phyloP scores from a whole-genome alignment of 2,888 invertebrate species.

The Aphelenchoides bicaudatus region DNA sequence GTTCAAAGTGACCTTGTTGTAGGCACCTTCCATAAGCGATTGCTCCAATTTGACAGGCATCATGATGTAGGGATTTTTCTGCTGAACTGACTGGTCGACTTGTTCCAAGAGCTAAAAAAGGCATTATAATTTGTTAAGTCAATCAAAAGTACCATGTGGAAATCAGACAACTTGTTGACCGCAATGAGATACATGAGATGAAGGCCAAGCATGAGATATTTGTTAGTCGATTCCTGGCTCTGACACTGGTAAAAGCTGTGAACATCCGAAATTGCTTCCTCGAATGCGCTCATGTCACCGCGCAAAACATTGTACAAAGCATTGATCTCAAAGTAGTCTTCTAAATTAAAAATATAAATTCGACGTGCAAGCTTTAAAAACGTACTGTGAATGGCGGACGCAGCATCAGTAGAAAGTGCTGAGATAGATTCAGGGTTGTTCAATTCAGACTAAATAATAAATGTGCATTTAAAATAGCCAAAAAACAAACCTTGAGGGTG shows the following conservation, averaged over 20 bases:
- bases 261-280: constrained; percentile 91
- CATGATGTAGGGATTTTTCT: constrained; percentile 85
- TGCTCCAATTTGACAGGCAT: constrained; percentile 94
- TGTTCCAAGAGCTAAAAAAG: constrained; percentile 70
- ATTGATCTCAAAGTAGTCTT: constrained; percentile 88
- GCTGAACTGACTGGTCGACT: constrained; percentile 82
- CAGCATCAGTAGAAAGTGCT: constrained; percentile 20
- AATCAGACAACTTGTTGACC: constrained; percentile 93
- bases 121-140: constrained; percentile 4
- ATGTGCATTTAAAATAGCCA: neutral
- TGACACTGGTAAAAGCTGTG: constrained; percentile 96
- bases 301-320: constrained; percentile 89
- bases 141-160: constrained; percentile 73
- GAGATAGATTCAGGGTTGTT: constrained; percentile 15
- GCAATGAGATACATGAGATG: constrained; percentile 88
- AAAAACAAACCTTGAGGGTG: constrained; percentile 20
- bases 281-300: constrained; percentile 89
- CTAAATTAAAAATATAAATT: constrained; percentile 60
- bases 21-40: constrained; percentile 97
- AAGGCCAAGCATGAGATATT: constrained; percentile 87
- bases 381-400: constrained; percentile 35
- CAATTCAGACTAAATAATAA: constrained; percentile 24
- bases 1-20: constrained; percentile 89
- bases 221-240: constrained; percentile 71
- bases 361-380: constrained; percentile 5